Evolutionary conservation across 2,888 invertebrate genomes (phyloP).

Genomic region (Schizaphis graminum): DNA sequence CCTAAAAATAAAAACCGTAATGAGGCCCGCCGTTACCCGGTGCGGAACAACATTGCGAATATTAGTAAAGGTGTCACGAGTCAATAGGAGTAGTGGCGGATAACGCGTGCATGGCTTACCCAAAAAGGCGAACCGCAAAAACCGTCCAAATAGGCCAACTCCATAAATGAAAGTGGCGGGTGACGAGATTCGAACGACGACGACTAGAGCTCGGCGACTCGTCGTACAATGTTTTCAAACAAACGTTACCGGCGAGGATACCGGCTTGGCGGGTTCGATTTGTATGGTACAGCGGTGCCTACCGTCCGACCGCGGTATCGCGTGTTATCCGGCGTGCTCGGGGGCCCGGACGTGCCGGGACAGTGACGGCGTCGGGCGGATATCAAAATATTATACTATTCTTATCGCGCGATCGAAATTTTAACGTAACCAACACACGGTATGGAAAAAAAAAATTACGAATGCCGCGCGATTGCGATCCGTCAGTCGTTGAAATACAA

Average conservation of each 20-base stretch:
- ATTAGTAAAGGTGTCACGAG: background rate
- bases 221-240: background rate
- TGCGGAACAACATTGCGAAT: background rate
- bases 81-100: background rate
- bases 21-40: background rate
- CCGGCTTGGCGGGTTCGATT: background rate
- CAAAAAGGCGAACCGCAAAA: constrained; percentile 67
- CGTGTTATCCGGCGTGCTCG: background rate
- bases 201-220: background rate
- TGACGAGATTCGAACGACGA: background rate
- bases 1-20: constrained; percentile 75
- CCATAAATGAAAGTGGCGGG: constrained; percentile 34
- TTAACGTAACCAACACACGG: background rate
- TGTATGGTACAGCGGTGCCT: background rate
- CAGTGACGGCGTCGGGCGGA: background rate
- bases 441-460: background rate
- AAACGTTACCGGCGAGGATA: background rate
- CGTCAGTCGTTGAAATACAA: background rate
- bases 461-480: background rate
- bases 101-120: constrained; percentile 53
- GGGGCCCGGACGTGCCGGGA: background rate
- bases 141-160: constrained; percentile 48
- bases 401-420: background rate
- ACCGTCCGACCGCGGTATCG: background rate
- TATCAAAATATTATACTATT: background rate